Conservation (phyloP, 2,888 invertebrate species). For the Sesia bembeciformis region DNA sequence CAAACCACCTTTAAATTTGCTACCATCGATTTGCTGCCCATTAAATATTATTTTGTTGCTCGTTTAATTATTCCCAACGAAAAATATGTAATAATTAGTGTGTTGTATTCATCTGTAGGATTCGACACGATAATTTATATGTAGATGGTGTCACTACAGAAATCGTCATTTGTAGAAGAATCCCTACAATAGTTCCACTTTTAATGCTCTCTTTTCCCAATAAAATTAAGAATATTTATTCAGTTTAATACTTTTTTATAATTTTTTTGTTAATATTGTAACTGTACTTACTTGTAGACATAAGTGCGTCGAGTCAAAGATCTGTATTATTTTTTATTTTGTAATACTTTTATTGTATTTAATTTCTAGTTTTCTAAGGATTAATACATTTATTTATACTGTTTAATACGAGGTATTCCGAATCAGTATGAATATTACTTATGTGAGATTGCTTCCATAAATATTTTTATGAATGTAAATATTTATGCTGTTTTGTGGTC, state of each 20-base stretch:
- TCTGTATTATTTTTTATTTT: slow-evolving; percentile 74
- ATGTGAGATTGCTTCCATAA: slow-evolving; percentile 52
- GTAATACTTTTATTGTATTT: slow-evolving; percentile 69
- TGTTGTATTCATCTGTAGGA: background rate
- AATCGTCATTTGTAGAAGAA: too few relatives aligned
- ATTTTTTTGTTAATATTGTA: slow-evolving; percentile 53
- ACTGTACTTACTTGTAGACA: slow-evolving; percentile 57
- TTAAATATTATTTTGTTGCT: too few relatives aligned
- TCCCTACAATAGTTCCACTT: too few relatives aligned
- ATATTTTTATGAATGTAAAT: slow-evolving; percentile 43
- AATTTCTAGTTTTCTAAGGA: slow-evolving; percentile 46
- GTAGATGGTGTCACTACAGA: too few relatives aligned
- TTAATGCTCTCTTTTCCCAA: slow-evolving; percentile 54
- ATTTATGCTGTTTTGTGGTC: slow-evolving; percentile 59
- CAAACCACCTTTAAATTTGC: too few relatives aligned
- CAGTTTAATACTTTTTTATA: slow-evolving; percentile 46
- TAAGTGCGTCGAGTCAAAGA: slow-evolving; percentile 72
- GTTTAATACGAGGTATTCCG: slow-evolving; percentile 71
- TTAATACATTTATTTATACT: slow-evolving; percentile 60
- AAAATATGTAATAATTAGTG: too few relatives aligned
- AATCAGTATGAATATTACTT: slow-evolving; percentile 57
- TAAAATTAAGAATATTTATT: slow-evolving; percentile 67
- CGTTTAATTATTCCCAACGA: too few relatives aligned
- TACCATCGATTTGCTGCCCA: too few relatives aligned
- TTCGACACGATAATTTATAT: background rate